Evolutionary conservation across 2,113 vertebrate species (phyloP), one percentile per base, ranked within the genome.

Genomic region (Ammodytes marinus): DNA sequence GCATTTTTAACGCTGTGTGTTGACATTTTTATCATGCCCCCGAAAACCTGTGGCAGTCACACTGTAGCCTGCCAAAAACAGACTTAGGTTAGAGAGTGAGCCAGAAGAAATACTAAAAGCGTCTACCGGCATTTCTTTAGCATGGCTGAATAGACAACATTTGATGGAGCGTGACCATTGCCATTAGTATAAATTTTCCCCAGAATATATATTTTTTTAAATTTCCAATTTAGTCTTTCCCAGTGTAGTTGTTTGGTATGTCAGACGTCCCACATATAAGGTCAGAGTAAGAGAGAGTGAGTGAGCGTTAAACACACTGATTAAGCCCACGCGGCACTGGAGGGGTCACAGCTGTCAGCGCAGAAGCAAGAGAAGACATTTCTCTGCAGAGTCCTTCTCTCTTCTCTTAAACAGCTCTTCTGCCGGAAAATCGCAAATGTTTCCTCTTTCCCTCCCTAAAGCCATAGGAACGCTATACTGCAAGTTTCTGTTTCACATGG

Each of bases 311-410:
- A 86, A 81, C 79, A 61, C 83, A 72, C 45, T 86, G 60, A 86
- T 90, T 70, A 80, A 69, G 14, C 72, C 63, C 61, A 58, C 57
- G 80, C 74, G 71, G 70, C 45, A 65, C 35, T 82, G 57, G 76
- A 89, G 83, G 60, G 59, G 77, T 84, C 79, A 74, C 83, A 76
- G 83, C 86, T 84, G 85, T 82, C 79, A 82, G 73, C 71, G 75
- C 55, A 47, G 27, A 77, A 43, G 45, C 55, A 55, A 27, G 5
- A 6, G 6, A 64, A 70, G 78, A 85, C n/a, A 14, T 86, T 72
- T 83, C 46, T 63, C 71, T 58, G 27, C 13, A 49, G 63, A 19
- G 39, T 5, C 1, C 49, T 53, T 58, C 39, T 82, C 59, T 81
- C 67, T 76, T 78, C 69, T 59, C n/a, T 27, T 27, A 80, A 75